phyloP scores from a whole-genome alignment of 2,888 invertebrate genomes.

The Coleophora deauratella region DNA sequence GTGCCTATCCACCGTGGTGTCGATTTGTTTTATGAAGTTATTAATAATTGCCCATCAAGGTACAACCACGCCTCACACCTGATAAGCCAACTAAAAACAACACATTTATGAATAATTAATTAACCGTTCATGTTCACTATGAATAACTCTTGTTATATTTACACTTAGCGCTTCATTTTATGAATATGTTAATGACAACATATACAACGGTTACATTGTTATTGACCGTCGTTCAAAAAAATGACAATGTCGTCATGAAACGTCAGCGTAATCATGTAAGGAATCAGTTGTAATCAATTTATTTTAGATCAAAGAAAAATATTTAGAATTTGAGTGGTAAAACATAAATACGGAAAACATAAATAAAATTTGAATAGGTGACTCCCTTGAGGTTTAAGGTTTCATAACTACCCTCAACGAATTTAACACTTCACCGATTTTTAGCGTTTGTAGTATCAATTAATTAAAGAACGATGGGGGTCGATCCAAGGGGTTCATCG shows the following conservation, averaged over 20 bases:
- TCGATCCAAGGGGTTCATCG: slow-evolving; percentile 15
- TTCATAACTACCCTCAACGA: slow-evolving; percentile 26
- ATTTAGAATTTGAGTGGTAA: too few species aligned
- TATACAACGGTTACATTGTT: too few species aligned
- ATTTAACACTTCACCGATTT: slow-evolving; percentile 52
- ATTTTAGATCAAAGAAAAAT: too few species aligned
- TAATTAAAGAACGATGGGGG: slow-evolving; percentile 46
- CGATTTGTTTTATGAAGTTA: slow-evolving; percentile 54
- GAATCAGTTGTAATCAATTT: too few species aligned
- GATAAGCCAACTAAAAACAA: slow-evolving; percentile 68
- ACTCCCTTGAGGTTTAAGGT: neutral
- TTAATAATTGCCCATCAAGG: slow-evolving; percentile 51
- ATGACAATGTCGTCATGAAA: too few species aligned
- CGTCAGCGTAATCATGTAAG: too few species aligned
- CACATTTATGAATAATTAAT: slow-evolving; percentile 65
- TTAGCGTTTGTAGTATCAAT: slow-evolving; percentile 57
- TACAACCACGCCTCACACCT: slow-evolving; percentile 34
- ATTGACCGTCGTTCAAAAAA: too few species aligned
- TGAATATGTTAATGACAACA: too few species aligned
- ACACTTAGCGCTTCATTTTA: too few species aligned
- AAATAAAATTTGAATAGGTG: too few species aligned
- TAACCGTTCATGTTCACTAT: slow-evolving; percentile 17
- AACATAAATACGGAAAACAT: too few species aligned
- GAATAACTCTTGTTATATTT: too few species aligned
- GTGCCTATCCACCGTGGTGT: slow-evolving; percentile 44